These are phyloP conservation scores for Macrophya alboannulata DNA, from an alignment of 2,888 invertebrate species.

Conservation along the genomic window DNA sequence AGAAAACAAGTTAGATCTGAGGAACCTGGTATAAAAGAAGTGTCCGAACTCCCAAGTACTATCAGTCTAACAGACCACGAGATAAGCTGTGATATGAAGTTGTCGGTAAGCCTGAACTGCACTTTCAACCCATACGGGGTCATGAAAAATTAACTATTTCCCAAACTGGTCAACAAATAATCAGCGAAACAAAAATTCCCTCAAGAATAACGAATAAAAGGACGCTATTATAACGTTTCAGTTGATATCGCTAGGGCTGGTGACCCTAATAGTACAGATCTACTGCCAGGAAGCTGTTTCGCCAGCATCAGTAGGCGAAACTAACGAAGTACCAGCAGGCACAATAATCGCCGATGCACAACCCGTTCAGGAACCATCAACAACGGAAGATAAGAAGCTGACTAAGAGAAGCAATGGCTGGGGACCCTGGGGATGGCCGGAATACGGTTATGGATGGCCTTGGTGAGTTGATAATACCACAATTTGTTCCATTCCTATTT, in stretches of 20 bases:
- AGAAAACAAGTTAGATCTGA: constrained; percentile 63
- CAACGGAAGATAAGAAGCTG: constrained; percentile 66
- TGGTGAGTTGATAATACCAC: constrained; percentile 59
- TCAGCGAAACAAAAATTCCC: neutral
- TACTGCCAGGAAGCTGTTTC: constrained; percentile 62
- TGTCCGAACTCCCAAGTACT: constrained; percentile 60
- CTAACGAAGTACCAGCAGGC: constrained; percentile 52
- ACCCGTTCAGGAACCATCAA: constrained; percentile 46
- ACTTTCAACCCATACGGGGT: neutral
- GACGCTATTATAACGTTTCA: constrained; percentile 51
- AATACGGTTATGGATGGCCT: constrained; percentile 67
- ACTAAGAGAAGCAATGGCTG: constrained; percentile 69
- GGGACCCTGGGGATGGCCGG: constrained; percentile 64
- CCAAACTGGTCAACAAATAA: neutral
- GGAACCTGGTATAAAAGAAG: constrained; percentile 71
- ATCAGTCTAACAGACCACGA: constrained; percentile 66
- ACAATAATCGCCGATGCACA: constrained; percentile 10
- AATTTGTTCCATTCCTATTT: neutral
- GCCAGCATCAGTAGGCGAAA: constrained; percentile 59
- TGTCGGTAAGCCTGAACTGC: constrained; percentile 68
- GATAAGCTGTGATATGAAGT: constrained; percentile 68
- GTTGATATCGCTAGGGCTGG: constrained; percentile 66
- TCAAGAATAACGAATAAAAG: neutral
- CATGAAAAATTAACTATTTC: neutral
- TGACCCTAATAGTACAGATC: constrained; percentile 60